Percentiles rank a stretch among this genome's conserved stretches.
Conservation (phyloP, 2,888 invertebrate species). For the Nowickia ferox region DNA sequence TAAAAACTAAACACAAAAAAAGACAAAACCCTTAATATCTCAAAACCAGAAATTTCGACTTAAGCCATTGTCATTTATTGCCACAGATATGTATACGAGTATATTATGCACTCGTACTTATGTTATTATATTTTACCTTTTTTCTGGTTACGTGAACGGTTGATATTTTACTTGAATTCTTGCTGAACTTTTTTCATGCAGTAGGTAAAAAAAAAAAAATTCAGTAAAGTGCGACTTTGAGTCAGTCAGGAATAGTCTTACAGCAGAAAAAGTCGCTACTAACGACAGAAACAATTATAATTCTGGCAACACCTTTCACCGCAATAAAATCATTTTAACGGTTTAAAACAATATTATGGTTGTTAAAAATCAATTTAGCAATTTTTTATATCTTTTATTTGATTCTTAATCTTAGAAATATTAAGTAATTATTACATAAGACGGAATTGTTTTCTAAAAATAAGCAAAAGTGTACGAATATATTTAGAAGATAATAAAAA, state of each 20-base stretch:
- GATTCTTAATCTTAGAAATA: constrained; percentile 53
- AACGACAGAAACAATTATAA: too few species aligned
- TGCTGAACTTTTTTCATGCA: too few species aligned
- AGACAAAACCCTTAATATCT: too few species aligned
- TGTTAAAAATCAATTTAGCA: not conserved
- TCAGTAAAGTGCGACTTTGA: too few species aligned
- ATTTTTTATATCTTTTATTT: constrained; percentile 2
- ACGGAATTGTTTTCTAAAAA: constrained; percentile 59
- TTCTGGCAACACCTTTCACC: not conserved
- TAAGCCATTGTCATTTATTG: too few species aligned
- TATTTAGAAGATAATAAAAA: not conserved
- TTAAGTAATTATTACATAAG: constrained; percentile 64
- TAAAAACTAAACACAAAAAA: too few species aligned
- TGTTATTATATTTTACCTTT: not conserved
- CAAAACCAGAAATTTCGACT: too few species aligned
- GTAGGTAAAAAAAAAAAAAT: too few species aligned
- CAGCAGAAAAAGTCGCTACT: too few species aligned
- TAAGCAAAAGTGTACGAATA: not conserved
- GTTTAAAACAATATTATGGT: not conserved
- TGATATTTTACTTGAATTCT: constrained; percentile 7
- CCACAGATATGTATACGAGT: too few species aligned
- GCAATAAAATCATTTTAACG: not conserved
- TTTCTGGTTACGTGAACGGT: constrained; percentile 38
- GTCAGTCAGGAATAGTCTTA: too few species aligned
- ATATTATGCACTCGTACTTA: not conserved